These are phyloP conservation scores for Rotaria sp. DNA, from an alignment of 2,888 invertebrate genomes.

Conservation along the genomic window DNA sequence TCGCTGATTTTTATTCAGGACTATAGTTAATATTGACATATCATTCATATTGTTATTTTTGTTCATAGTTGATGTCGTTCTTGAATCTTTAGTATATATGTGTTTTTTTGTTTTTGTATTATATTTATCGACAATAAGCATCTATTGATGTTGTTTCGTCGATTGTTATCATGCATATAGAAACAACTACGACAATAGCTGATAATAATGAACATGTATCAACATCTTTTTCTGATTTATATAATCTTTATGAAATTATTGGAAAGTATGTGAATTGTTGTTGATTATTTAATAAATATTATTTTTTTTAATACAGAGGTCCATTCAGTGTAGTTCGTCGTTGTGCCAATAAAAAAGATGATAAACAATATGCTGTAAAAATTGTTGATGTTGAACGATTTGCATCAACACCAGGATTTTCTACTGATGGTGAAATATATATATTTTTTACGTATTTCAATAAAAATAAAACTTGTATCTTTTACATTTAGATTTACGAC, in stretches of 20 bases:
- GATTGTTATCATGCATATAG: slow-evolving; percentile 9
- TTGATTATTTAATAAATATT: neutral
- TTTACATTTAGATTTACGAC: slow-evolving; percentile 71
- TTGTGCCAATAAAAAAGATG: slow-evolving; percentile 86
- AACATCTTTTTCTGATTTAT: slow-evolving; percentile 8
- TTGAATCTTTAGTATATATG: neutral
- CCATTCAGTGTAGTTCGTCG: slow-evolving; percentile 90
- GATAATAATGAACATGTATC: neutral
- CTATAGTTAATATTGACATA: neutral
- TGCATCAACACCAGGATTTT: slow-evolving; percentile 62
- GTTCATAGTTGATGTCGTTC: neutral
- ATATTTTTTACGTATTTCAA: neutral
- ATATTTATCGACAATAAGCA: neutral
- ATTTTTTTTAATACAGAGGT: slow-evolving; percentile 59
- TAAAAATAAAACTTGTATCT: neutral
- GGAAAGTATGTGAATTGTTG: neutral
- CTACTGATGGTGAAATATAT: slow-evolving; percentile 36
- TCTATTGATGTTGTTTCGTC: slow-evolving; percentile 10
- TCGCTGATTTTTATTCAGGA: neutral
- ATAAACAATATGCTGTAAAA: slow-evolving; percentile 92
- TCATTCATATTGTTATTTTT: neutral
- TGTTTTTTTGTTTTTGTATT: neutral
- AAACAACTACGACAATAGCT: neutral
- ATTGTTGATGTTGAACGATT: slow-evolving; percentile 95
- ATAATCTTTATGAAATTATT: slow-evolving; percentile 17